These are phyloP conservation scores for Acanthosepion pharaonis DNA, from an alignment of 2,888 invertebrate genomes.

Conservation along the genomic window DNA sequence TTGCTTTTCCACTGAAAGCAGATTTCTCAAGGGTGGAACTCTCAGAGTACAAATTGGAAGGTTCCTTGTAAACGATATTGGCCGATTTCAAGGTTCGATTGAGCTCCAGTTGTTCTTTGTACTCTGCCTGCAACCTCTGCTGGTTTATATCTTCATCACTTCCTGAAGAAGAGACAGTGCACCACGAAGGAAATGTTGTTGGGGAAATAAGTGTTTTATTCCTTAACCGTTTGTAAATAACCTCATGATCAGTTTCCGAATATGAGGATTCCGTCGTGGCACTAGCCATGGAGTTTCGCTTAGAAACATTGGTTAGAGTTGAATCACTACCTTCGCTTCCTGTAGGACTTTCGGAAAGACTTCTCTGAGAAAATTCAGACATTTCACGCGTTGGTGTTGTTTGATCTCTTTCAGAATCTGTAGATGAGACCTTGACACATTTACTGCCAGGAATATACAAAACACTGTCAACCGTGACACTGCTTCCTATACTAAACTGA, in stretches of 20 bases:
- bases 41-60: not conserved
- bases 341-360: not conserved
- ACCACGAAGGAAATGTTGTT: constrained; percentile 66
- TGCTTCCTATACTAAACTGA: constrained; percentile 60
- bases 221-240: constrained; percentile 65
- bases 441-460: constrained; percentile 57
- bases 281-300: constrained; percentile 47
- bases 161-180: constrained; percentile 56
- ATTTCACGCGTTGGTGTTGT: not conserved
- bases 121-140: not conserved
- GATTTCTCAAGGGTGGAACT: not conserved
- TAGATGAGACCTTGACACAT: not conserved
- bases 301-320: constrained; percentile 36
- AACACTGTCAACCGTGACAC: constrained; percentile 60
- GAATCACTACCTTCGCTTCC: constrained; percentile 45
- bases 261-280: constrained; percentile 56
- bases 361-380: not conserved
- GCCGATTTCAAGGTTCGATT: not conserved
- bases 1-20: not conserved
- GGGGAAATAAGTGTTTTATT: constrained; percentile 66
- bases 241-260: constrained; percentile 69
- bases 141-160: constrained; percentile 56
- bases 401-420: constrained; percentile 13
- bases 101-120: not conserved
- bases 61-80: not conserved